phyloP scores from a whole-genome alignment of 1,140 invertebrate genomes.

The Meloidogyne floridensis region DNA sequence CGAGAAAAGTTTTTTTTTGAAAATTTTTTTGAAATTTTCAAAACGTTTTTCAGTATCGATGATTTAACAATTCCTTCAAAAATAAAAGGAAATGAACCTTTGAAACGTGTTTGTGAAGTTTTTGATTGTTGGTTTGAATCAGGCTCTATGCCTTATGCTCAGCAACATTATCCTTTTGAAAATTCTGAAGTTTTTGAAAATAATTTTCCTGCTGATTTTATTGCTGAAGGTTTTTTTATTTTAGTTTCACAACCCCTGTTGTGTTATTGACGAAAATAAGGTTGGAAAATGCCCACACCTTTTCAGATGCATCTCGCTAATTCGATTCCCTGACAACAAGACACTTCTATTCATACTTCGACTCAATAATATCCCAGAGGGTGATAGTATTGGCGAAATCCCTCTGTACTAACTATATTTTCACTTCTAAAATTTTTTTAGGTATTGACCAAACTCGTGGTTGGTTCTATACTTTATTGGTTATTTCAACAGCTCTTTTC shows the following conservation, averaged over 20 bases:
- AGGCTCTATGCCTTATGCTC: conserved; percentile 97
- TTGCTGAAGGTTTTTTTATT: conserved; percentile 76
- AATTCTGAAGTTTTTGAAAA: conserved; percentile 86
- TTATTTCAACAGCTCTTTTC: conserved; percentile 93
- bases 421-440: conserved; percentile 11
- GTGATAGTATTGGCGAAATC: no score
- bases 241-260: no score
- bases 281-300: no score
- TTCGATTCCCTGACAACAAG: no score
- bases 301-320: no score
- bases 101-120: conserved; percentile 86
- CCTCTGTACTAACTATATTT: no score
- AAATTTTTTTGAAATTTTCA: background rate
- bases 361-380: no score
- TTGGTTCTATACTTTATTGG: conserved; percentile 91
- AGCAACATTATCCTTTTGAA: conserved; percentile 90
- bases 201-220: conserved; percentile 97
- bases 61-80: conserved; percentile 87
- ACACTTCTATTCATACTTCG: no score
- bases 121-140: conserved; percentile 99
- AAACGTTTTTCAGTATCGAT: conserved; percentile 75
- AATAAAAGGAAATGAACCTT: conserved; percentile 77
- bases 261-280: no score
- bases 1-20: conserved; percentile 75
- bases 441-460: conserved; percentile 94